Evolutionary conservation across 1,140 invertebrate genomes (phyloP).

Genomic region (Procambarus clarkii): DNA sequence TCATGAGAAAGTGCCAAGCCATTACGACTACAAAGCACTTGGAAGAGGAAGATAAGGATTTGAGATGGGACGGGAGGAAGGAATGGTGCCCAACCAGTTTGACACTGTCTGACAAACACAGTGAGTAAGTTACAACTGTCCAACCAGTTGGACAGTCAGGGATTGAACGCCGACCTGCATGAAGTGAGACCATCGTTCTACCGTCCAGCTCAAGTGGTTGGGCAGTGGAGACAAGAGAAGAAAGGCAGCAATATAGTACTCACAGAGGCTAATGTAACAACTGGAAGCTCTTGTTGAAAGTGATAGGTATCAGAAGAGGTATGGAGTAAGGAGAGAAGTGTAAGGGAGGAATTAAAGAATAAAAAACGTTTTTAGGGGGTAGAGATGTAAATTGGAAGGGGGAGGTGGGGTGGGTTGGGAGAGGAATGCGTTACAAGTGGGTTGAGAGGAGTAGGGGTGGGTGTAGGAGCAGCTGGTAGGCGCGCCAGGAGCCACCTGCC

Average conservation of each 20-base stretch:
- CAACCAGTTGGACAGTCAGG: too few species aligned
- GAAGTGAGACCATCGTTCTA: too few species aligned
- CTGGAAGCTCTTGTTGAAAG: background rate
- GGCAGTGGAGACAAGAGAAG: background rate
- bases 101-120: too few species aligned
- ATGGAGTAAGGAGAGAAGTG: background rate
- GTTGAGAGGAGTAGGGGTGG: background rate
- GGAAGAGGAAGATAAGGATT: too few species aligned
- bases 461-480: conserved; percentile 18
- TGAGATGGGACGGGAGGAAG: too few species aligned
- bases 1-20: too few species aligned
- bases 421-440: background rate
- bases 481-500: conserved; percentile 39
- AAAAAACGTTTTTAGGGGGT: background rate
- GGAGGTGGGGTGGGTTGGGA: background rate
- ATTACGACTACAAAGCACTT: too few species aligned
- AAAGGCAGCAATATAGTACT: background rate
- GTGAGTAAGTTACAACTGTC: too few species aligned
- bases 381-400: background rate
- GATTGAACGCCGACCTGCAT: too few species aligned
- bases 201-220: too few species aligned
- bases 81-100: too few species aligned
- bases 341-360: background rate
- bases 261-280: background rate
- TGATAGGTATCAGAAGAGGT: background rate